A percentile compares a stretch with the other conserved stretches of the same genome.
Evolutionary conservation across 2,888 invertebrate genomes (phyloP).

Genomic region (Spicauda simplicius): DNA sequence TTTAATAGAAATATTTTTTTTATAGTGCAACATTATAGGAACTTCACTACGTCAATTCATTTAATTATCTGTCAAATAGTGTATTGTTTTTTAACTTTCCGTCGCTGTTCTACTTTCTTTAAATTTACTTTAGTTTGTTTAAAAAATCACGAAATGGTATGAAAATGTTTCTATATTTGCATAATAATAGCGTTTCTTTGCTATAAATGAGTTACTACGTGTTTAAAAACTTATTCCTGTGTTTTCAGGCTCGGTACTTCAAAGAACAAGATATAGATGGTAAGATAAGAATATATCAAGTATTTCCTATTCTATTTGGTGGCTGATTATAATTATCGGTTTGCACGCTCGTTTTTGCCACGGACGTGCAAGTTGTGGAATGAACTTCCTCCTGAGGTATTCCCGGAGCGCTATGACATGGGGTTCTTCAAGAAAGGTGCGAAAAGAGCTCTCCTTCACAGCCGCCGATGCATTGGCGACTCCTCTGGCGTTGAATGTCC

Average conservation of each 20-base stretch:
- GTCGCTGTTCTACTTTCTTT: neutral
- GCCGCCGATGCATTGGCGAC: too few species aligned
- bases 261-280: constrained; percentile 98
- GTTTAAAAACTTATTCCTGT: neutral
- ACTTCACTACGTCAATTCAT: neutral
- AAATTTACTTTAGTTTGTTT: neutral
- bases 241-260: constrained; percentile 94
- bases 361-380: too few species aligned
- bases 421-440: too few species aligned
- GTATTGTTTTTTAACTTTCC: neutral
- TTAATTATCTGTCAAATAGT: neutral
- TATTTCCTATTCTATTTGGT: neutral
- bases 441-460: too few species aligned
- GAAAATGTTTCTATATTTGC: constrained; percentile 13
- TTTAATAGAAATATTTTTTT: neutral
- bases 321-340: too few species aligned
- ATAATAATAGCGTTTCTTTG: neutral
- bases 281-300: constrained; percentile 67
- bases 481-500: too few species aligned
- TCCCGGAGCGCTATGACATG: too few species aligned
- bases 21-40: neutral
- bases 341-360: too few species aligned
- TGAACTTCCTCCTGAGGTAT: too few species aligned
- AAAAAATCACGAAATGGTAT: constrained; percentile 1
- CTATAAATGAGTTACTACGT: neutral